phyloP scores from a whole-genome alignment of 2,113 vertebrate genomes.

The Delphinapterus leucas region DNA sequence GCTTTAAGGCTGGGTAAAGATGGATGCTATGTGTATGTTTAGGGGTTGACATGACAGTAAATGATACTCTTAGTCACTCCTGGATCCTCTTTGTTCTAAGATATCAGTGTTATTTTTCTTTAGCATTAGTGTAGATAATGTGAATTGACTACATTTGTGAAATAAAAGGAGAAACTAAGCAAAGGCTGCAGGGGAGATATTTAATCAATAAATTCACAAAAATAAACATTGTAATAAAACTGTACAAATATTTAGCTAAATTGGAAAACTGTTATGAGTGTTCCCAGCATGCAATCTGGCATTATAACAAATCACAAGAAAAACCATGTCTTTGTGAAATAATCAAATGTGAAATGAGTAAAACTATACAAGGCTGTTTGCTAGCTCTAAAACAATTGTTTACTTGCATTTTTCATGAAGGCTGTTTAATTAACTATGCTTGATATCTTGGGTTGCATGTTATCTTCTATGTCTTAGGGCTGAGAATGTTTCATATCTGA shows the following conservation, averaged over 20 bases:
- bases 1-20: not conserved
- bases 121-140: not conserved
- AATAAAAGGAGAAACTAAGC: conserved; percentile 7
- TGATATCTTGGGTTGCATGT: conserved; percentile 10
- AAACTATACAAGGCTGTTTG: not conserved
- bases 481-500: conserved; percentile 6
- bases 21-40: not conserved
- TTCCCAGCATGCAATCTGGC: not conserved
- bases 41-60: not conserved
- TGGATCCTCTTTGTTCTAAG: not conserved
- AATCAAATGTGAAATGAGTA: not conserved
- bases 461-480: not conserved
- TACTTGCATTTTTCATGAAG: conserved; percentile 53
- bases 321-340: conserved; percentile 30
- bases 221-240: conserved; percentile 47
- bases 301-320: not conserved
- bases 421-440: conserved; percentile 44
- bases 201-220: conserved; percentile 24
- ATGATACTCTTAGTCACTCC: not conserved
- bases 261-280: not conserved
- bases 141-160: conserved; percentile 16
- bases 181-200: not conserved
- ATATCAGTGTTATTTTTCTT: not conserved
- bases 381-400: conserved; percentile 31
- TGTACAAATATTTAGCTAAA: conserved; percentile 53